Evolutionary conservation across 2,888 invertebrate species (phyloP), one percentile per base, ranked within the genome.

Genomic region (Gryllus longicercus): DNA sequence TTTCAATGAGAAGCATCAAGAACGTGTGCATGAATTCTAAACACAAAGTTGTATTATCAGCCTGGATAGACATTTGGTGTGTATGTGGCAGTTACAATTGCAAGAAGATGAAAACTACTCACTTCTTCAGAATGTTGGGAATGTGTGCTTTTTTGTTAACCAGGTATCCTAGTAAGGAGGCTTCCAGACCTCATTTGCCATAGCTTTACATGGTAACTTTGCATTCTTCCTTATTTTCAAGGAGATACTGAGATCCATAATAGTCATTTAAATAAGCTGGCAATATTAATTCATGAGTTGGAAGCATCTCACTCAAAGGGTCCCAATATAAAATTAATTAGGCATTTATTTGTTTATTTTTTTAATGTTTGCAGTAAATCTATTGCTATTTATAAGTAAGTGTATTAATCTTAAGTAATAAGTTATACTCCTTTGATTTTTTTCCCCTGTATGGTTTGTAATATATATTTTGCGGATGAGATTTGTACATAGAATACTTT

Each of bases 331-430:
- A 63, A 63, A 18, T 63, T 63, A n/a, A n/a, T 63, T 63, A 14
- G n/a, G 63, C 63, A n/a, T 63, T 14, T 63, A 63, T n/a, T 18
- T 63, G 63, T n/a, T 18, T 18, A 63, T 63, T 63, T 38, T 63
- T 63, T 18, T 18, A 63, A 63, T 63, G 63, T 63, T 63, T 63
- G 63, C n/a, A n/a, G 63, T 63, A n/a, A 63, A 63, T 18, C 63
- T 63, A 18, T 18, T 18, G 63, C 63, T 63, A 63, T 63, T 63
- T 63, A 63, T 63, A 63, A 63, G n/a, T 63, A n/a, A 63, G n/a
- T 63, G n/a, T 63, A 63, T 63, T 63, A 63, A 63, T 63, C 63
- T 63, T 63, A 63, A 63, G 63, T 38, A 63, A 63, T 63, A 63
- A 63, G 63, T 63, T 63, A 63, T 63, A n/a, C 14, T 38, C 38